Conservation (phyloP, 1,140 invertebrate genomes). For the Drosophila neocordata region DNA sequence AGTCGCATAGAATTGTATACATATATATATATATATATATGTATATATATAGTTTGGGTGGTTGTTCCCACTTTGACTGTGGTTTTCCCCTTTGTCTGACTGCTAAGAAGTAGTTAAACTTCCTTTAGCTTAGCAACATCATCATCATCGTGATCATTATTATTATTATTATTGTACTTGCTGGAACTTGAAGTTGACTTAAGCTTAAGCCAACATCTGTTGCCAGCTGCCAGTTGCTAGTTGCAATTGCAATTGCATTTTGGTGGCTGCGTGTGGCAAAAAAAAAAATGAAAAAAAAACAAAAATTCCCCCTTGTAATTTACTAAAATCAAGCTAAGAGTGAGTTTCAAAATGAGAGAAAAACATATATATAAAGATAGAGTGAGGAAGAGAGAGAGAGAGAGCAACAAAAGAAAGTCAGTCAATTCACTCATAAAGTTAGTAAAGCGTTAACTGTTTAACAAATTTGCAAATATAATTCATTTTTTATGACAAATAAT, state of each 20-base stretch:
- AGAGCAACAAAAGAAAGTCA: neutral
- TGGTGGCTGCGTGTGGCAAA: conserved; percentile 22
- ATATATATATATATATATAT: neutral
- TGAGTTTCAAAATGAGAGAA: neutral
- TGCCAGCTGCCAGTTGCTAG: conserved; percentile 19
- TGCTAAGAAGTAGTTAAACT: conserved; percentile 50
- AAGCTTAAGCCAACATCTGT: conserved; percentile 21
- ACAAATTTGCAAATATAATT: too few relatives aligned
- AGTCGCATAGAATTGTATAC: conserved; percentile 8
- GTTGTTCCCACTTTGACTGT: neutral
- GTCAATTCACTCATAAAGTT: neutral
- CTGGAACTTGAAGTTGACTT: conserved; percentile 20
- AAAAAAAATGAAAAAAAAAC: neutral
- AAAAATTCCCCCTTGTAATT: conserved; percentile 22
- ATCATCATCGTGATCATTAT: conserved; percentile 45
- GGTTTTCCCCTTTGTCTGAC: conserved; percentile 4
- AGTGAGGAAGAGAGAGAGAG: neutral
- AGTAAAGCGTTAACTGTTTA: neutral
- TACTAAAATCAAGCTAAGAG: conserved; percentile 4
- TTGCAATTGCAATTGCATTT: conserved; percentile 41
- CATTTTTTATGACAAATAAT: too few relatives aligned
- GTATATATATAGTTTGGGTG: neutral
- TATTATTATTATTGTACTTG: conserved; percentile 29
- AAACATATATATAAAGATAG: too few relatives aligned
- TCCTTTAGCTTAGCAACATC: conserved; percentile 44